Base-by-base conservation (phyloP, 2,113 vertebrate species). In the Tinamus guttatus region DNA sequence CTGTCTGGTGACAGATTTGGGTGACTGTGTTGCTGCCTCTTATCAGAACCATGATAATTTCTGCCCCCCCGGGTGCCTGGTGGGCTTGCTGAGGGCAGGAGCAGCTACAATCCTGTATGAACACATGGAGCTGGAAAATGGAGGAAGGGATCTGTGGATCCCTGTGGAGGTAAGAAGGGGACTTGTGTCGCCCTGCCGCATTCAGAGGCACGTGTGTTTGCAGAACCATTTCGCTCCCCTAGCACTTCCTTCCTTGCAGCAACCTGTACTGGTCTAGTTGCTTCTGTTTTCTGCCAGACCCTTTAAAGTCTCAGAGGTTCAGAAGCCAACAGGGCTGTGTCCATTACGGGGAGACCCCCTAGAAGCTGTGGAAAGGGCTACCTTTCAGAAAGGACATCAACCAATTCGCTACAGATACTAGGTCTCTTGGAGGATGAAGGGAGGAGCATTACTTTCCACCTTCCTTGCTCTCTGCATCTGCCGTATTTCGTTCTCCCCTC, bases 221-320 rank as follows among this genome's bases (percentile, higher is more conserved):
- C 32, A 43, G 56, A 32, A n/a, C 30, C 0, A 0, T 21, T 75
- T 0, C 0, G 27, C 34, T 58, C 11, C 38, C 27, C 6, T 47
- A 65, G n/a, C 27, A 9, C 47, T 5, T 81, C 24, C 25, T 19
- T 71, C 76, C 58, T 52, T 34, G 27, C 58, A 47, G 56, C 80
- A 94, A 63, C 25, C 43, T 14, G 7, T 64, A 32, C 21, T 4
- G 11, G 58, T 82, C 34, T 45, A 78, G 62, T 47, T 87, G 19
- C 6, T 51, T 21, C 25, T 56, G 40, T 59, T n/a, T 77, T 47
- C 30, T 27, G 34, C 25, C 28, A 32, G 70, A 70, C n/a, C 43
- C 30, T 65, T n/a, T 52, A 21, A 71, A 28, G 30, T 18, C 27
- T 32, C 4, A 9, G 47, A 89, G 16, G 28, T 56, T 89, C n/a